Base-by-base conservation (phyloP, 2,888 invertebrate species). In the Lasioglossum oenotherae region DNA sequence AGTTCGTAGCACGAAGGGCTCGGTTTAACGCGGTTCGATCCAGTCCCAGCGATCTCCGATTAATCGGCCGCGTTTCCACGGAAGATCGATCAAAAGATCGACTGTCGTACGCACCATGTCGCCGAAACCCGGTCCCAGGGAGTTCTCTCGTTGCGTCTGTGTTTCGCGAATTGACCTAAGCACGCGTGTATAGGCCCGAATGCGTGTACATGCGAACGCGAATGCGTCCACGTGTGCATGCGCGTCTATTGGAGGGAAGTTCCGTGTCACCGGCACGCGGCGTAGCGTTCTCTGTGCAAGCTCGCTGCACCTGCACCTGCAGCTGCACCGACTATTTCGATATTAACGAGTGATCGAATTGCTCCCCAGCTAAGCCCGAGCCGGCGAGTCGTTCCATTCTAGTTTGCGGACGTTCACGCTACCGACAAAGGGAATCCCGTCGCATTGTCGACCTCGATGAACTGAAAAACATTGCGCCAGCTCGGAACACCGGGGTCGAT, bases 21-120 rank as follows among this genome's bases (percentile, higher is more conserved):
- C 72, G 57, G 44, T 23, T 27, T 73, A 16, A 41, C 49, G 57
- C 49, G 79, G 57, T 4, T 74, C 78, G 71, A 75, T 12, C 38
- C 49, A n/a, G 38, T 16, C 23, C 31, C 64, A 14, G 60, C 27
- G 85, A 76, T 78, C 72, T 27, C 46, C 67, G 78, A 78, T 85
- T 81, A 81, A 81, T 44, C 71, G 72, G 23, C 8, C 81, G 75
- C 73, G 74, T 75, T 80, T 86, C 78, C 44, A 86, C 46, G 88
- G 87, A 49, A 89, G 89, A 91, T 90, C 90, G 92, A 92, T 93
- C 93, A 92, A 92, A 92, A 93, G 91, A 92, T 92, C 89, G 88
- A 86, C 83, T 74, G 81, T 90, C 86, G 81, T 84, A 81, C 74
- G 82, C 82, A 80, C 74, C 64, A 78, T 80, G 81, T 86, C 89